Conservation (phyloP, 2,797 vertebrate species). For the Columba guinea region DNA sequence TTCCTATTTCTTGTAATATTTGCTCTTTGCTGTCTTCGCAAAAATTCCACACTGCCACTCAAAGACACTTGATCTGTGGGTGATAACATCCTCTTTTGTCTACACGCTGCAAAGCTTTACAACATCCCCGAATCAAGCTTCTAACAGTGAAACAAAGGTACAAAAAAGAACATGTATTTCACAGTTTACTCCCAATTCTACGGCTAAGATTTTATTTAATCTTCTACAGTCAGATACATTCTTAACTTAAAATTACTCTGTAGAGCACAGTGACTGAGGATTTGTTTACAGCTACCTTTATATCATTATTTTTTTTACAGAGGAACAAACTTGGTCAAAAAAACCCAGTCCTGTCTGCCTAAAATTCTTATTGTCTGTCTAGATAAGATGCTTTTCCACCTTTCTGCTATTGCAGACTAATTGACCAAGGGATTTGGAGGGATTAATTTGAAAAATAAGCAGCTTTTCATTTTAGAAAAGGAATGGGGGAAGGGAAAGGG, state of each 20-base stretch:
- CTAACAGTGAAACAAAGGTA: not conserved
- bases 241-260: not conserved
- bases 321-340: not conserved
- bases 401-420: not conserved
- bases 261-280: not conserved
- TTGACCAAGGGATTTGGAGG: not conserved
- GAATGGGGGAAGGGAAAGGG: not conserved
- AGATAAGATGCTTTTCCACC: not conserved
- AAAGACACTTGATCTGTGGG: not conserved
- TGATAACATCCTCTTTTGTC: not conserved
- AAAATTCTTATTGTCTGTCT: not conserved
- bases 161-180: not conserved
- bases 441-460: not conserved
- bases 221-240: not conserved
- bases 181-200: not conserved
- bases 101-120: not conserved
- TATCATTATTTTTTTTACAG: not conserved
- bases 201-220: not conserved
- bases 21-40: not conserved
- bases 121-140: not conserved
- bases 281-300: not conserved
- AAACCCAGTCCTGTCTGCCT: not conserved
- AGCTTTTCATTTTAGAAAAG: not conserved
- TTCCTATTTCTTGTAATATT: not conserved
- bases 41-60: not conserved